These are phyloP conservation scores for Protobothrops flavoviridis DNA, from an alignment of 2,113 vertebrate species.

Conservation along the genomic window DNA sequence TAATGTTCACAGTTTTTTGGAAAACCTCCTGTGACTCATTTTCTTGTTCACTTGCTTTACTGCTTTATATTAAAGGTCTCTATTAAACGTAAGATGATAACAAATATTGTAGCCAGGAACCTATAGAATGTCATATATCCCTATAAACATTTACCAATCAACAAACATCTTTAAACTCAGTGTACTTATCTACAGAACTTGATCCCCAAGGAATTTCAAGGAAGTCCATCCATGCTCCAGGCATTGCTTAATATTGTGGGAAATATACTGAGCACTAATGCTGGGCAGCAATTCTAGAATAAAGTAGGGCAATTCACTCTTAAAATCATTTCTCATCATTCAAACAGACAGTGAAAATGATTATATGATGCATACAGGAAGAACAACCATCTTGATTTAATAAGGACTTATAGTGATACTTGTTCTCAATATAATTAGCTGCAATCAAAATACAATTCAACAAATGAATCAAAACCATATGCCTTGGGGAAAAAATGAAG, in stretches of 20 bases:
- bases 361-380: background rate
- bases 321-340: background rate
- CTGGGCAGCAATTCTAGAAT: background rate
- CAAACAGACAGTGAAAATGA: background rate
- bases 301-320: background rate
- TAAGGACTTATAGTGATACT: background rate
- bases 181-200: background rate
- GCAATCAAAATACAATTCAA: conserved; percentile 9
- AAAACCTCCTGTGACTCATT: background rate
- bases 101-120: background rate
- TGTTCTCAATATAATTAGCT: background rate
- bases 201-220: background rate
- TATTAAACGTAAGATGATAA: background rate
- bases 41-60: background rate
- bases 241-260: background rate
- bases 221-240: background rate
- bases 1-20: background rate
- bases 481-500: background rate
- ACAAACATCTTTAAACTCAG: background rate
- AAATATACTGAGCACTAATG: background rate
- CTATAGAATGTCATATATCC: background rate
- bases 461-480: background rate
- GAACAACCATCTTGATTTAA: background rate
- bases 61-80: background rate
- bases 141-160: background rate